Conservation (phyloP, 2,797 vertebrate genomes). For the Sciurus vulgaris region DNA sequence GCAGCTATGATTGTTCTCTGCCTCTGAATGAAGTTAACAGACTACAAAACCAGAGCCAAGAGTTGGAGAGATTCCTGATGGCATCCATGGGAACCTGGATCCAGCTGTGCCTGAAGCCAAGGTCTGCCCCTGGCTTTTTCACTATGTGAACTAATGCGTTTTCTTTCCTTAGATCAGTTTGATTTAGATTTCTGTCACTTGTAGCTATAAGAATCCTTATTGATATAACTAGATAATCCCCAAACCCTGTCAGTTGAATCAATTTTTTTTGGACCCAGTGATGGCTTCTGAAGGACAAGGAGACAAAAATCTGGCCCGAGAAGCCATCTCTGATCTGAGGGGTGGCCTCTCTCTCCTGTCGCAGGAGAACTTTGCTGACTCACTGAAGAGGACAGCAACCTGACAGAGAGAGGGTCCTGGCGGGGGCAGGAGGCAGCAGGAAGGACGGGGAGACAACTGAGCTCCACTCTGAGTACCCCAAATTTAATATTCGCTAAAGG, state of each 20-base stretch:
- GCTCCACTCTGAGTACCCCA: not conserved
- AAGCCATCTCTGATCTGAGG: not conserved
- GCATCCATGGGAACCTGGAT: not conserved
- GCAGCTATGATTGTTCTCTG: not conserved
- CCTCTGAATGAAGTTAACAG: not conserved
- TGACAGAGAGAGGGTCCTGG: not conserved
- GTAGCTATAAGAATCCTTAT: not conserved
- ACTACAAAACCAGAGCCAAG: not conserved
- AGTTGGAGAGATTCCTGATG: not conserved
- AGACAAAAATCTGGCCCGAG: not conserved
- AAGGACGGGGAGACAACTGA: not conserved
- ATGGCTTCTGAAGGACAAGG: not conserved
- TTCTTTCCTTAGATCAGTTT: not conserved
- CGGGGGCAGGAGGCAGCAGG: not conserved
- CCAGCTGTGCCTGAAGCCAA: not conserved
- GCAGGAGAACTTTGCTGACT: not conserved
- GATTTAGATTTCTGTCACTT: not conserved
- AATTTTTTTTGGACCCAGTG: not conserved
- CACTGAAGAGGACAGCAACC: not conserved
- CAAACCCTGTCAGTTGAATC: not conserved
- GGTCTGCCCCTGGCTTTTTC: not conserved
- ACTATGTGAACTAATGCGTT: not conserved
- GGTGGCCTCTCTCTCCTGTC: not conserved
- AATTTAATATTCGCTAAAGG: not conserved
- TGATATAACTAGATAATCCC: not conserved